Conservation (phyloP, 1,140 invertebrate species). For the Drosophila nasuta region DNA sequence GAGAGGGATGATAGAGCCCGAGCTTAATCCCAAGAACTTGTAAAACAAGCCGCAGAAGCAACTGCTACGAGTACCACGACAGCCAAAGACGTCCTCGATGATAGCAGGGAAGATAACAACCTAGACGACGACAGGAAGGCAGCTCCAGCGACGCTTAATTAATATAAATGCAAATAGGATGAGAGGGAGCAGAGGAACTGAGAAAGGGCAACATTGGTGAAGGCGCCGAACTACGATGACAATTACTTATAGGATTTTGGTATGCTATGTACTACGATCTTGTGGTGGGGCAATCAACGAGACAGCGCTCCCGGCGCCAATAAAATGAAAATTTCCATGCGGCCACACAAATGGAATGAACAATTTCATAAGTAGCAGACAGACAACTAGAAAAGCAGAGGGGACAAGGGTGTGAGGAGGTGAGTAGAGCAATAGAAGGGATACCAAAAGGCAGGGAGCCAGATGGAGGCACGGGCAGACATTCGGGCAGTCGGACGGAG, state of each 20-base stretch:
- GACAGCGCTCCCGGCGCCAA: slow-evolving; percentile 74
- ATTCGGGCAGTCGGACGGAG: not conserved
- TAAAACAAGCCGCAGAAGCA: slow-evolving; percentile 70
- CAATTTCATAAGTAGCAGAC: slow-evolving; percentile 71
- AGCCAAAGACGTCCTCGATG: slow-evolving; percentile 59
- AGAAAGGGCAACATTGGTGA: slow-evolving; percentile 34
- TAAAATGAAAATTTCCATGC: slow-evolving; percentile 81
- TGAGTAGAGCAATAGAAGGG: not conserved
- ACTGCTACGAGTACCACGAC: slow-evolving; percentile 29
- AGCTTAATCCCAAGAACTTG: slow-evolving; percentile 67
- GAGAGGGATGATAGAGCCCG: not conserved
- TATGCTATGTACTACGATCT: slow-evolving; percentile 48
- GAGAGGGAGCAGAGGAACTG: slow-evolving; percentile 11
- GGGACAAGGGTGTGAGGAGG: not conserved
- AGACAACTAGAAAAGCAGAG: slow-evolving; percentile 5
- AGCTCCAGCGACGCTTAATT: slow-evolving; percentile 79
- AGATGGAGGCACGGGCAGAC: not conserved
- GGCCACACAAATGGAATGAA: slow-evolving; percentile 64
- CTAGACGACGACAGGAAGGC: slow-evolving; percentile 75
- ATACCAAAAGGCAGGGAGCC: slow-evolving; percentile 7
- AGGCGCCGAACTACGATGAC: slow-evolving; percentile 75
- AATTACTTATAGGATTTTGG: slow-evolving; percentile 81
- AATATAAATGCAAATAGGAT: slow-evolving; percentile 76
- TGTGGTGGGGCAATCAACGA: slow-evolving; percentile 32
- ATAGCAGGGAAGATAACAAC: slow-evolving; percentile 78